Percentiles rank a stretch among this genome's conserved stretches.
Evolutionary conservation across 2,888 invertebrate species (phyloP).

Genomic region (Agrochola circellaris): DNA sequence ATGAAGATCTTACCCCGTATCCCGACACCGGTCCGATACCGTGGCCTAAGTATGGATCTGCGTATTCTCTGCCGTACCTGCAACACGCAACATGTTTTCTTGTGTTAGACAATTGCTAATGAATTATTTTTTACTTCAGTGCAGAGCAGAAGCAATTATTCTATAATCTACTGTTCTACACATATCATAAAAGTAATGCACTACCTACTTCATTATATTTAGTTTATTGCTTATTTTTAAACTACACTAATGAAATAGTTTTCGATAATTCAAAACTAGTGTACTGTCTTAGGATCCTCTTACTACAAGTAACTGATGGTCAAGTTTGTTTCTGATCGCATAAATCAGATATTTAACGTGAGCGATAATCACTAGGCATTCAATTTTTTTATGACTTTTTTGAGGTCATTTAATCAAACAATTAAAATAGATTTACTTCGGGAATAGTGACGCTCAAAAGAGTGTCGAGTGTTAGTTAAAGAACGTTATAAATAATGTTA

Average conservation of each 20-base stretch:
- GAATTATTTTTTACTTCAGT: background rate
- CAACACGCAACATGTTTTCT: slow-evolving; percentile 60
- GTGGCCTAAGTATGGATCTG: slow-evolving; percentile 98
- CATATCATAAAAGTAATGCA: background rate
- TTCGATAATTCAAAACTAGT: background rate
- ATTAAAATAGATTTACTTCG: background rate
- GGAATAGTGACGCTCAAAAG: background rate
- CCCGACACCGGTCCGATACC: slow-evolving; percentile 99
- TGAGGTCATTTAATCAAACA: background rate
- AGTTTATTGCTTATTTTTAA: background rate
- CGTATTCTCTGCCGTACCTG: slow-evolving; percentile 97
- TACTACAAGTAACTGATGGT: background rate
- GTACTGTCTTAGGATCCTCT: background rate
- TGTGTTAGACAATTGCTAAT: background rate
- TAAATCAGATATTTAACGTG: background rate
- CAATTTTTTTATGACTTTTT: background rate
- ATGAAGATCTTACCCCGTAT: slow-evolving; percentile 95
- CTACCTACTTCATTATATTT: background rate
- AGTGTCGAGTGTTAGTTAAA: slow-evolving; percentile 28
- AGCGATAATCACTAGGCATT: background rate
- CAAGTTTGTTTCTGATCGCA: background rate
- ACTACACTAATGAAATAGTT: background rate
- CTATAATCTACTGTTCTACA: slow-evolving; percentile 9
- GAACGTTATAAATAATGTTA: slow-evolving; percentile 48
- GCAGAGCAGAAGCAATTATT: slow-evolving; percentile 21